Conservation (phyloP, 2,113 vertebrate species). For the Gnathonemus echidnorhynchus region DNA sequence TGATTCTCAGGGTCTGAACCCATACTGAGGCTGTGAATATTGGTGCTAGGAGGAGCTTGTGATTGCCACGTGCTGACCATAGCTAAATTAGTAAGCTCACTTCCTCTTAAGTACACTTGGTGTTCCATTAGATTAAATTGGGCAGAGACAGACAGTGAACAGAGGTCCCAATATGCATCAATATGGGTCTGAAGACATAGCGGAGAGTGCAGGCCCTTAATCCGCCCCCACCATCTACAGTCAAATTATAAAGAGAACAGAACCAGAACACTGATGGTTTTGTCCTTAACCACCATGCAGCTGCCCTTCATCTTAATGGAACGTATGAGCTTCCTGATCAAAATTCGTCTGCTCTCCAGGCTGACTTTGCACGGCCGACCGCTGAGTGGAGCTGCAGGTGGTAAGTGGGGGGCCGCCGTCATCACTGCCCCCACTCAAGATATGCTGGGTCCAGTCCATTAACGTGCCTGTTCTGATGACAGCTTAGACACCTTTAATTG, state of each 20-base stretch:
- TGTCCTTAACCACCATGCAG: not conserved
- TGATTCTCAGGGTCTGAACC: not conserved
- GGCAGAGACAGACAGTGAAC: not conserved
- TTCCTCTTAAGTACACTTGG: not conserved
- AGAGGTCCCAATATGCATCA: not conserved
- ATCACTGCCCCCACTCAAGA: not conserved
- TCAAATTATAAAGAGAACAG: not conserved
- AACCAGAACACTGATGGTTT: not conserved
- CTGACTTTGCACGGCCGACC: not conserved
- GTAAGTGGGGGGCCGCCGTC: not conserved
- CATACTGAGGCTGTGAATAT: not conserved
- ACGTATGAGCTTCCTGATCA: not conserved
- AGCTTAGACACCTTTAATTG: not conserved
- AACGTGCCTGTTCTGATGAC: not conserved
- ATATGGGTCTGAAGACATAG: not conserved
- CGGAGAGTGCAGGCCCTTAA: not conserved
- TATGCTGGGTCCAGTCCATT: not conserved
- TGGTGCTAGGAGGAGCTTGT: not conserved
- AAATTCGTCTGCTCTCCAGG: not conserved
- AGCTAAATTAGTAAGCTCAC: not conserved
- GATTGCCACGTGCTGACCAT: not conserved
- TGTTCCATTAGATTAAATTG: not conserved
- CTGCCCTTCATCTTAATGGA: not conserved
- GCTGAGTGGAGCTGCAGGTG: not conserved
- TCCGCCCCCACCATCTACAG: not conserved